A percentile compares a stretch with the other conserved stretches of the same genome.
These are phyloP conservation scores for Myotis lucifugus DNA, from an alignment of 2,113 vertebrate species.

Conservation along the genomic window DNA sequence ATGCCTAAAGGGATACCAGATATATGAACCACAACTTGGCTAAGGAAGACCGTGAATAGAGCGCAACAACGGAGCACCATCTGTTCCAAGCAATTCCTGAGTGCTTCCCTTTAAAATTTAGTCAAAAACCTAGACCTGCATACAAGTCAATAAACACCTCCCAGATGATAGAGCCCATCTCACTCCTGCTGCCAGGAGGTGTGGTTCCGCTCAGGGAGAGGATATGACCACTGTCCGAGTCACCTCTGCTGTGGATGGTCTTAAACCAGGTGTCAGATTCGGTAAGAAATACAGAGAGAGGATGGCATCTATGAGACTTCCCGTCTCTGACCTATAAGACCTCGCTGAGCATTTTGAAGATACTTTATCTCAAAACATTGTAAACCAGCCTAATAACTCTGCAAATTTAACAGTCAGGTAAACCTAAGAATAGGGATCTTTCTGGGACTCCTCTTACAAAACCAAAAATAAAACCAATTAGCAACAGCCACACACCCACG, in stretches of 20 bases:
- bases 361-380: not conserved
- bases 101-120: not conserved
- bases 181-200: not conserved
- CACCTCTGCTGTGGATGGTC: not conserved
- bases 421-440: not conserved
- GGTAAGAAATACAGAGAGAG: not conserved
- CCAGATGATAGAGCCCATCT: not conserved
- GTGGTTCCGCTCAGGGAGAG: not conserved
- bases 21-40: not conserved
- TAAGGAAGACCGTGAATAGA: not conserved
- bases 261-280: not conserved
- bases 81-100: not conserved
- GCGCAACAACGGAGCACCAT: not conserved
- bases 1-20: not conserved
- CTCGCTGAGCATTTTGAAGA: not conserved
- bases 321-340: not conserved
- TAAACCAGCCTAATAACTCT: not conserved
- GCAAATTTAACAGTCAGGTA: not conserved
- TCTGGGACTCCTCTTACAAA: not conserved
- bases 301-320: not conserved
- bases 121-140: not conserved
- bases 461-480: constrained; percentile 4
- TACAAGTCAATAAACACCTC: not conserved
- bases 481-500: not conserved
- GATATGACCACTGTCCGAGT: not conserved